phyloP scores from a whole-genome alignment of 1,140 invertebrate genomes.

The Meloidogyne exigua region DNA sequence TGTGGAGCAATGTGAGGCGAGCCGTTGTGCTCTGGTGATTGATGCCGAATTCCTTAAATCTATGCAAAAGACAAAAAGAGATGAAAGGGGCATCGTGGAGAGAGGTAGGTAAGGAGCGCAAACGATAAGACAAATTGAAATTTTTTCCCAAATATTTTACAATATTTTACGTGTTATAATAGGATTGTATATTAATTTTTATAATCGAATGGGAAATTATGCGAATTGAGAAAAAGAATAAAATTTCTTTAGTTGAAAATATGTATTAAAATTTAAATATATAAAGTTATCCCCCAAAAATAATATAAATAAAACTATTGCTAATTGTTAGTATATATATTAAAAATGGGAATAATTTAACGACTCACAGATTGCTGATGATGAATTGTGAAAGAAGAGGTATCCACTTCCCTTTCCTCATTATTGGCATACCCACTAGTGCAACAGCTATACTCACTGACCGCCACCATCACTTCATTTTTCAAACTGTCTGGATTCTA shows the following conservation, averaged over 20 bases:
- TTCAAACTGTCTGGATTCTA: background rate
- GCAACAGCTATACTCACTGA: background rate
- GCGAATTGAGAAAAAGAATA: background rate
- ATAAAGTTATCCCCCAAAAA: no score
- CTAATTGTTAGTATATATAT: background rate
- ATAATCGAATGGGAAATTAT: constrained; percentile 1
- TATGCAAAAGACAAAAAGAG: background rate
- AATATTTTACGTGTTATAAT: constrained; percentile 3
- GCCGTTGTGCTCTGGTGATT: constrained; percentile 1
- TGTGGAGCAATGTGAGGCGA: background rate
- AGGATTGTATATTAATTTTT: constrained; percentile 3
- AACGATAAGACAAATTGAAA: constrained; percentile 2
- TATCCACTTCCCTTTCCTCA: background rate
- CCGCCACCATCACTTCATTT: background rate
- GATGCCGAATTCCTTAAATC: constrained; percentile 8
- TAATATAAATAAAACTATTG: no score
- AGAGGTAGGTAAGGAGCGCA: background rate
- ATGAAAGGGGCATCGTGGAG: background rate
- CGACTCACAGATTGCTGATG: background rate
- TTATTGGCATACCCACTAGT: background rate
- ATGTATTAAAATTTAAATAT: background rate
- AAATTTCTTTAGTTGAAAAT: background rate
- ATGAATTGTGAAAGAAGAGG: background rate
- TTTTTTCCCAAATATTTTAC: no score
- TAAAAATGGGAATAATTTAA: background rate